phyloP scores from a whole-genome alignment of 2,113 vertebrate species.

The Talpa occidentalis region DNA sequence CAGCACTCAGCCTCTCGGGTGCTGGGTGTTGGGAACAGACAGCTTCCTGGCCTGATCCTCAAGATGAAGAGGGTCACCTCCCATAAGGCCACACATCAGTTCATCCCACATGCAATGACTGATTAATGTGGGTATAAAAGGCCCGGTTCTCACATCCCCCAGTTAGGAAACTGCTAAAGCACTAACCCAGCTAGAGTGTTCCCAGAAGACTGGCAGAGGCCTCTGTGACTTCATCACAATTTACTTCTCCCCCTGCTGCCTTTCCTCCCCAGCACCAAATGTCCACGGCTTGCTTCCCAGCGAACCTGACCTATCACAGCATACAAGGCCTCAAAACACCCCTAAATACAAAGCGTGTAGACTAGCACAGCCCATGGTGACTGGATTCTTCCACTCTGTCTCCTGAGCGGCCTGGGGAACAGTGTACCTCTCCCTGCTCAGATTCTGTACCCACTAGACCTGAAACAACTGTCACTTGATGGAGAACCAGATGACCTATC shows the following conservation, averaged over 20 bases:
- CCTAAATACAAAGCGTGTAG: background rate
- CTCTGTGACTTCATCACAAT: too few species aligned
- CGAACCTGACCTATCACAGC: background rate
- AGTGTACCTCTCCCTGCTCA: background rate
- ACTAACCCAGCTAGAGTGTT: too few species aligned
- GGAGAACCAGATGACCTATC: background rate
- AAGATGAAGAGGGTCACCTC: background rate
- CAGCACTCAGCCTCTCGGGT: too few species aligned
- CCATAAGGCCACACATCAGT: background rate
- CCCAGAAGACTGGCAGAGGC: background rate
- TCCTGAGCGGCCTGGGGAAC: background rate
- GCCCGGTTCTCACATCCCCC: background rate
- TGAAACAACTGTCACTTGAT: background rate
- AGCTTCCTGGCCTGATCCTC: background rate
- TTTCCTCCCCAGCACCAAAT: background rate
- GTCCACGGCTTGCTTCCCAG: background rate
- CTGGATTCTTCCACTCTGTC: background rate
- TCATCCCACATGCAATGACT: background rate
- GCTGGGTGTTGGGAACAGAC: rapidly evolving
- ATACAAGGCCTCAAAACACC: background rate
- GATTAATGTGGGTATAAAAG: background rate
- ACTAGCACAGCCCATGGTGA: background rate
- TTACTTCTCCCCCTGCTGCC: background rate
- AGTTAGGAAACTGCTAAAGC: background rate
- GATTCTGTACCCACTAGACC: background rate